These are phyloP conservation scores for Hesperophylax magnus DNA, from an alignment of 1,140 invertebrate genomes.

Conservation along the genomic window DNA sequence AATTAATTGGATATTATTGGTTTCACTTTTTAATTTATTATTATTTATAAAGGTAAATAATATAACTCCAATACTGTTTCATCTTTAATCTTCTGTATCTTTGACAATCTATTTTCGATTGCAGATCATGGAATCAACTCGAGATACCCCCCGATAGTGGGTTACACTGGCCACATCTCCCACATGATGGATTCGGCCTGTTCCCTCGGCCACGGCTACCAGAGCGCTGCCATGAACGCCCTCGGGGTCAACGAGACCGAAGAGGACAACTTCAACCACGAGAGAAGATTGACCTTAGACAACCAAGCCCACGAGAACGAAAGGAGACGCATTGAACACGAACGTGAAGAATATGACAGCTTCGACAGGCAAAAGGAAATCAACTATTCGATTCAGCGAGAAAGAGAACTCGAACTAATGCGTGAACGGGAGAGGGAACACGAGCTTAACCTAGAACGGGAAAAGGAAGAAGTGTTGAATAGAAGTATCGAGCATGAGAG, in stretches of 20 bases:
- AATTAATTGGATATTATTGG: neutral
- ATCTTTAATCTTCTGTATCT: neutral
- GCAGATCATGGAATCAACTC: neutral
- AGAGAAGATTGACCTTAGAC: neutral
- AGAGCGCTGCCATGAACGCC: neutral
- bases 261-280: neutral
- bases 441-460: neutral
- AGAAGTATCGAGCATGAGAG: neutral
- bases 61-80: neutral
- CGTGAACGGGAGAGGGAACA: neutral
- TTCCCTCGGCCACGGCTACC: neutral
- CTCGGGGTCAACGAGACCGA: neutral
- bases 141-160: neutral
- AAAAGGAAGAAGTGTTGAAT: neutral
- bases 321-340: too few relatives aligned
- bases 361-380: neutral
- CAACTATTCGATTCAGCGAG: neutral
- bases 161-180: conserved; percentile 18
- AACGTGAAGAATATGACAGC: neutral
- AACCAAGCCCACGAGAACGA: too few relatives aligned
- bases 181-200: conserved; percentile 7
- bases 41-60: neutral
- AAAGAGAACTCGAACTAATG: neutral
- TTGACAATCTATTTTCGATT: neutral
- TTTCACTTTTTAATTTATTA: neutral